Evolutionary conservation across 2,888 invertebrate species (phyloP), one percentile per base, ranked within the genome.

Genomic region (Venusia cambrica): DNA sequence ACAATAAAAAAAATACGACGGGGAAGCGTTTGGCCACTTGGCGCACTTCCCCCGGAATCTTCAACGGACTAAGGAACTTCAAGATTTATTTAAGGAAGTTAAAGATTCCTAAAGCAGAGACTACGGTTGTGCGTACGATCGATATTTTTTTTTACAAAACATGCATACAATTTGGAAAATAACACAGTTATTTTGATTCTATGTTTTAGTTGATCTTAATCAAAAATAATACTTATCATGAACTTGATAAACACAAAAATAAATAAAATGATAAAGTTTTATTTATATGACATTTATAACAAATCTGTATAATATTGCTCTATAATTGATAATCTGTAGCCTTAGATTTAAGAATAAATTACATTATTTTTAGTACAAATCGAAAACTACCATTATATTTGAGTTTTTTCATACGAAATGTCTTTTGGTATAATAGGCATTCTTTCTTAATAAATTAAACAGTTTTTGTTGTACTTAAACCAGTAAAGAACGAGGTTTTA

Each of bases 151-250:
- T n/a, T n/a, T n/a, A n/a, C n/a, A n/a, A n/a, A n/a, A n/a, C n/a
- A n/a, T n/a, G n/a, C n/a, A n/a, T n/a, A n/a, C n/a, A n/a, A n/a
- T n/a, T n/a, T n/a, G n/a, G n/a, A n/a, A n/a, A n/a, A n/a, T n/a
- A n/a, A n/a, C n/a, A n/a, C n/a, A n/a, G 12, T 5, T 10, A n/a
- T 8, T 10, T n/a, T 26, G n/a, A n/a, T 10, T 24, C 8, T n/a
- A 1, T 10, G 14, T 29, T 39, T 16, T 1, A 31, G 31, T 27
- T 22, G 25, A 20, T 40, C 19, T 18, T 28, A 36, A 8, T 29
- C 13, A 10, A 33, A 33, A 37, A 22, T 37, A 41, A 41, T 37
- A 41, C 50, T 55, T 51, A 34, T 31, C 14, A 38, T 21, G 38
- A 42, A 45, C 32, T 43, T 38, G 19, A 37, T 32, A 26, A 21